Base-by-base conservation (phyloP, 2,113 vertebrate species). In the Gasterosteus aculeatus region DNA sequence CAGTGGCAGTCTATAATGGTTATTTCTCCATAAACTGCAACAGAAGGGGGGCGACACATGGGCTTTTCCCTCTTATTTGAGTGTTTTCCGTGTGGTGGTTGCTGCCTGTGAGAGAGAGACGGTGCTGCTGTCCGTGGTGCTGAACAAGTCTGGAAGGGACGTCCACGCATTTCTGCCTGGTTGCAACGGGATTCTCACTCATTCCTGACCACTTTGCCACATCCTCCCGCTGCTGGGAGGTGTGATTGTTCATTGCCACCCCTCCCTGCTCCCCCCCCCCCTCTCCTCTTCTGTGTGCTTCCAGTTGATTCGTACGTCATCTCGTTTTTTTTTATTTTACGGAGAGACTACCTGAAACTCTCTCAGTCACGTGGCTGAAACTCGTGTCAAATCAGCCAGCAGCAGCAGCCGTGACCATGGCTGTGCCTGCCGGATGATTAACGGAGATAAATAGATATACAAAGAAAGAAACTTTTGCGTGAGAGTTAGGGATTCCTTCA, bases 51-150 rank as follows among this genome's bases (percentile, higher is more conserved):
- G 0, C 56, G 69, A 69, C 18, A 39, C 19, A 42, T 46, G 19
- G 33, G 4, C 16, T 29, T 42, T 35, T 56, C 11, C 16, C 39
- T 5, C 10, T 44, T 10, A 18, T 46, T 49, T 65, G 22, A 54
- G 16, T 56, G 15, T 67, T 51, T 29, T 68, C 9, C 46, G 19
- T 80, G 39, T 54, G n/a, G 22, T 26, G 22, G 22, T 26, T 26
- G 22, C 87, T 88, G 77, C n/a, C n/a, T n/a, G n/a, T n/a, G n/a
- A n/a, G 42, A 16, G 60, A 19, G 61, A 53, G 72, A 54, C 22
- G 56, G 42, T 60, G 80, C 65, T 74, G 82, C 87, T 88, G 77
- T 89, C 85, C 78, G 1, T 57, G 86, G 85, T 89, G 76, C 90
- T 90, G 90, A 89, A 87, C 64, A 15, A 49, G 71, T 62, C 72